These are phyloP conservation scores for Gorsachius magnificus DNA, from an alignment of 2,797 vertebrate species.

Conservation along the genomic window DNA sequence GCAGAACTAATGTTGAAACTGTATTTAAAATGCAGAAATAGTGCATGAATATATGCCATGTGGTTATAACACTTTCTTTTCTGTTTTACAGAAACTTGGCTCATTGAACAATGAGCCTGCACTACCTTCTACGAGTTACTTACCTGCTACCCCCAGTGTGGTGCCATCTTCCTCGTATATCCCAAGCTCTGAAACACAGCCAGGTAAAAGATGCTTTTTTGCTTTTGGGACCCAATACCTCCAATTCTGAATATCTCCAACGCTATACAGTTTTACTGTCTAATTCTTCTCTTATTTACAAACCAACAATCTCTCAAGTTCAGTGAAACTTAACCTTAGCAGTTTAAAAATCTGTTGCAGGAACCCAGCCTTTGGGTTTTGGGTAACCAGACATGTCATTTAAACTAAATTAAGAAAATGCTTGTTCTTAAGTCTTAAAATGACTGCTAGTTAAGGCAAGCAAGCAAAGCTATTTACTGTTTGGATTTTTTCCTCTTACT, in stretches of 20 bases:
- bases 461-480: background rate
- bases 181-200: constrained; percentile 91
- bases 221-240: background rate
- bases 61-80: background rate
- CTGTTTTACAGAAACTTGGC: constrained; percentile 90
- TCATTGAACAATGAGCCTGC: constrained; percentile 90
- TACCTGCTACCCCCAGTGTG: constrained; percentile 95
- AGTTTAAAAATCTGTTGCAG: background rate
- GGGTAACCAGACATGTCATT: background rate
- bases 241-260: background rate
- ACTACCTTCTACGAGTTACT: constrained; percentile 94
- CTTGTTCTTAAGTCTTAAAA: background rate
- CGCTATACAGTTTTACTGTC: background rate
- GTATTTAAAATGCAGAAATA: background rate
- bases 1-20: background rate
- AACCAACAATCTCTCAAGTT: background rate
- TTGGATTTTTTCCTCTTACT: background rate
- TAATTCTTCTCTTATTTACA: background rate
- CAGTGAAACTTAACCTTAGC: background rate
- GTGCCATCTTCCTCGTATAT: constrained; percentile 95
- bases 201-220: constrained; percentile 77
- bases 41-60: background rate
- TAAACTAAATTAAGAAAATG: background rate
- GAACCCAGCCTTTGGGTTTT: background rate
- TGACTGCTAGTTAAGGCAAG: background rate